Evolutionary conservation across 2,113 vertebrate genomes (phyloP).

Genomic region (Macheiramphus alcinus): DNA sequence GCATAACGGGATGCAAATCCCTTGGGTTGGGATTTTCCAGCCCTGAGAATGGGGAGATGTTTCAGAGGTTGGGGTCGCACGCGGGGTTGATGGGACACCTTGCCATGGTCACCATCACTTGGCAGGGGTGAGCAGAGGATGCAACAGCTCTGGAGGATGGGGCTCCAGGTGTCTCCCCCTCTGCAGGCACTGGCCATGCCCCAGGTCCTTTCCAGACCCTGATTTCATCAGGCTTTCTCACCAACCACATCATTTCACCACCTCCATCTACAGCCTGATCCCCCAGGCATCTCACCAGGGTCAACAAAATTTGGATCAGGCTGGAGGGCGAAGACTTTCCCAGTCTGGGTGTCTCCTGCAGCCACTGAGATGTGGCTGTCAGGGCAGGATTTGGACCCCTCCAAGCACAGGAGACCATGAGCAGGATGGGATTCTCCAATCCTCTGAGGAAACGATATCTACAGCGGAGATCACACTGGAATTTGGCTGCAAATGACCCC

Average conservation of each 20-base stretch:
- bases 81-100: neutral
- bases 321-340: neutral
- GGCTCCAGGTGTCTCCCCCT: neutral
- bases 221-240: neutral
- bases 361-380: rapidly evolving
- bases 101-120: neutral
- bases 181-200: neutral
- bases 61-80: neutral
- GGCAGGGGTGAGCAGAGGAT: neutral
- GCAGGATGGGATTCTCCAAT: neutral
- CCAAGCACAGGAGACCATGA: neutral
- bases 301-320: neutral
- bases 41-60: neutral
- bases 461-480: neutral
- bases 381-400: neutral
- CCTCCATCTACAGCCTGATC: neutral
- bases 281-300: neutral
- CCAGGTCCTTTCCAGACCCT: neutral
- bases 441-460: neutral
- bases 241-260: neutral
- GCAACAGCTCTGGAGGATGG: neutral
- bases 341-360: neutral
- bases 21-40: neutral
- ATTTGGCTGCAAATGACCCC: neutral
- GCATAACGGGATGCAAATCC: rapidly evolving